Percentiles rank a stretch among this genome's conserved stretches.
phyloP scores from a whole-genome alignment of 2,113 vertebrate genomes.

The Otus sunia region DNA sequence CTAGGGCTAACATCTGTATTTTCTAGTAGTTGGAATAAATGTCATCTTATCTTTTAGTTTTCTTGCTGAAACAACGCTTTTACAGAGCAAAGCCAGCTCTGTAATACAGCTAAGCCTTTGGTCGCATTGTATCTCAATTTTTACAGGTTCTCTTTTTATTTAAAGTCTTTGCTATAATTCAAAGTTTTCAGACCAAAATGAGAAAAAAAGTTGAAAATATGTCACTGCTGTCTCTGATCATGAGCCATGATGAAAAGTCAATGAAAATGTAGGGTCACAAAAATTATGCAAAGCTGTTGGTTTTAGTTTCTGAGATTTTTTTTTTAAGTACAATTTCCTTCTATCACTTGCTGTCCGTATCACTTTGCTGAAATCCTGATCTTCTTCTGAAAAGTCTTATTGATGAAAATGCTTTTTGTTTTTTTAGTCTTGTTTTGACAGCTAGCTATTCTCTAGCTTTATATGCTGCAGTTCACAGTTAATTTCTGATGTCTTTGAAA shows the following conservation, averaged over 20 bases:
- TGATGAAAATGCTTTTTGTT: not conserved
- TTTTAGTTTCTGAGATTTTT: not conserved
- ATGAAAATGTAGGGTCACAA: not conserved
- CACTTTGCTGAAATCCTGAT: not conserved
- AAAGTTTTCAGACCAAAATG: not conserved
- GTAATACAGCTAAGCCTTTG: not conserved
- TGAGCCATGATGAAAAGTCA: not conserved
- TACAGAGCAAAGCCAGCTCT: not conserved
- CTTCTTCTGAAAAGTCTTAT: not conserved
- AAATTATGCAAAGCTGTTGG: not conserved
- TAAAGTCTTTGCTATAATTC: not conserved
- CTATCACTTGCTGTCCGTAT: not conserved
- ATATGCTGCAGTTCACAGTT: not conserved
- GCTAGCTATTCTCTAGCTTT: not conserved
- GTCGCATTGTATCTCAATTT: not conserved
- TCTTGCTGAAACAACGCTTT: not conserved
- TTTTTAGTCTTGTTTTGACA: not conserved
- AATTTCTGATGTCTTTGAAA: not conserved
- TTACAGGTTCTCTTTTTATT: not conserved
- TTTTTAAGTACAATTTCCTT: not conserved
- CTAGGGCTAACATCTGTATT: constrained; percentile 32
- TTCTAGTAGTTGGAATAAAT: constrained; percentile 10
- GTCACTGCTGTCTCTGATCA: not conserved
- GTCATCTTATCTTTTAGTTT: not conserved
- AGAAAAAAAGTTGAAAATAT: not conserved